Evolutionary conservation across 2,888 invertebrate genomes (phyloP).

Genomic region (Chloroclystis v-ata): DNA sequence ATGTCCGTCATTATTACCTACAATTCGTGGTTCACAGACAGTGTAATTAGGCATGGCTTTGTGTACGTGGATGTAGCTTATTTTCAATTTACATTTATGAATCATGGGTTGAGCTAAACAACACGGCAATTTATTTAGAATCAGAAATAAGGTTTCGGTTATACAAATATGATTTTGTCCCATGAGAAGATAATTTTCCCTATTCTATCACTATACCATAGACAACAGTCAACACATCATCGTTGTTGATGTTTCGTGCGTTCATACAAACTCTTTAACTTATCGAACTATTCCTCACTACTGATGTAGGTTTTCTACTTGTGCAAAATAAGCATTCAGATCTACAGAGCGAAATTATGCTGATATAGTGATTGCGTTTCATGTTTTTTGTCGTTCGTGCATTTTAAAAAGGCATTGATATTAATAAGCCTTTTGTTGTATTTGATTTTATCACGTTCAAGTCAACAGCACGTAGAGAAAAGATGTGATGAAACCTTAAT

Average conservation of each 20-base stretch:
- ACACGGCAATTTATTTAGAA: conserved; percentile 22
- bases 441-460: too few relatives aligned
- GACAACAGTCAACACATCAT: too few relatives aligned
- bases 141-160: not conserved
- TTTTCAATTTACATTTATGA: conserved; percentile 42
- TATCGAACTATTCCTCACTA: too few relatives aligned
- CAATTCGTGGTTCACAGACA: conserved; percentile 28
- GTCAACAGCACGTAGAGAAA: too few relatives aligned
- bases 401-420: not conserved
- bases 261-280: too few relatives aligned
- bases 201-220: too few relatives aligned
- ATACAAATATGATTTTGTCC: too few relatives aligned
- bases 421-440: too few relatives aligned
- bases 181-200: too few relatives aligned
- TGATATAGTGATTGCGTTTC: conserved; percentile 7
- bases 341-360: not conserved
- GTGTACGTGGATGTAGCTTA: conserved; percentile 24
- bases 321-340: conserved; percentile 4
- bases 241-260: too few relatives aligned
- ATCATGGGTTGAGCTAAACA: conserved; percentile 35
- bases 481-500: too few relatives aligned
- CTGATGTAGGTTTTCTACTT: conserved; percentile 7
- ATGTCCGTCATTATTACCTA: conserved; percentile 22
- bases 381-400: conserved; percentile 1
- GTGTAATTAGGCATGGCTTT: conserved; percentile 38